phyloP scores from a whole-genome alignment of 2,113 vertebrate genomes.

The Brachyistius frenatus region DNA sequence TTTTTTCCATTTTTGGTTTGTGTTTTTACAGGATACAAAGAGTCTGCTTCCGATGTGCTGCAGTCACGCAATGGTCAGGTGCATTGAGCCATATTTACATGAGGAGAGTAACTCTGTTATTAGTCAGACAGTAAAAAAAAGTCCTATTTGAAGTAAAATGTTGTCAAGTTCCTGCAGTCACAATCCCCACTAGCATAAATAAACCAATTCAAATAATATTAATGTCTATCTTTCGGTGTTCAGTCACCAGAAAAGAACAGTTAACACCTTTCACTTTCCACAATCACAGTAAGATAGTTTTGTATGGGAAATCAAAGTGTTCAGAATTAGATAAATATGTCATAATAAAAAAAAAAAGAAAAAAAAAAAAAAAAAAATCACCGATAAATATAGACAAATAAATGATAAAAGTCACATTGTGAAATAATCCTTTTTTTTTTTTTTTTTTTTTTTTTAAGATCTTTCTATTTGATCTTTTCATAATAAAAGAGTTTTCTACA shows the following conservation, averaged over 20 bases:
- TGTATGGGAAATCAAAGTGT: too few species aligned
- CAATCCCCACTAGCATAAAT: slow-evolving; percentile 5
- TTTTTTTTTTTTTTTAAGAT: neutral
- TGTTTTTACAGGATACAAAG: slow-evolving; percentile 31
- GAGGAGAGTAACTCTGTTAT: neutral
- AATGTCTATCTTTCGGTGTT: neutral
- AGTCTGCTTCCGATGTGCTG: slow-evolving; percentile 4
- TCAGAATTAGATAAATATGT: too few species aligned
- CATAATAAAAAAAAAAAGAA: too few species aligned
- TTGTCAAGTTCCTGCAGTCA: slow-evolving; percentile 1
- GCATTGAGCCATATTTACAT: slow-evolving; percentile 52
- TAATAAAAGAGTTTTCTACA: neutral
- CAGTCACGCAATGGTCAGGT: slow-evolving; percentile 44
- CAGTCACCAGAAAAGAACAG: too few species aligned
- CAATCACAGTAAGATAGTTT: too few species aligned
- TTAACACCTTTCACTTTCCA: too few species aligned
- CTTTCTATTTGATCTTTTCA: too few species aligned
- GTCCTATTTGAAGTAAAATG: slow-evolving; percentile 13
- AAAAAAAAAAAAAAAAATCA: too few species aligned
- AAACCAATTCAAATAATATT: neutral
- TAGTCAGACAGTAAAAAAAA: slow-evolving; percentile 7
- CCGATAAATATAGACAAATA: neutral
- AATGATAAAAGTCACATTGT: neutral
- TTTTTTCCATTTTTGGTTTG: slow-evolving; percentile 35
- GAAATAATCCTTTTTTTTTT: neutral